Evolutionary conservation across 2,797 vertebrate species (phyloP).

Genomic region (Thalassophryne amazonica): DNA sequence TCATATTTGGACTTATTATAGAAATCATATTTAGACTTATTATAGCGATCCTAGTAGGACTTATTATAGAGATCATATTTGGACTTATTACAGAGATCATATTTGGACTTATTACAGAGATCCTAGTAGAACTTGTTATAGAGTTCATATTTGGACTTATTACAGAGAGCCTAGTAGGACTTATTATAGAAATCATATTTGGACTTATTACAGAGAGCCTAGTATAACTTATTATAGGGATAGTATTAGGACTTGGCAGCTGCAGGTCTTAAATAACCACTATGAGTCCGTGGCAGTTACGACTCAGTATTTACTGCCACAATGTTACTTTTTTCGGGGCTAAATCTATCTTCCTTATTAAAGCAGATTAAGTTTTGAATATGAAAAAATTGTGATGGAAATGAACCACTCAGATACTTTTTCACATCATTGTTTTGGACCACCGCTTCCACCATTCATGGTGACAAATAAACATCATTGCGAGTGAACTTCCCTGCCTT

Average conservation of each 20-base stretch:
- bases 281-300: slow-evolving; percentile 50
- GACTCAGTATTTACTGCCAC: slow-evolving; percentile 9
- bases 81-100: no score
- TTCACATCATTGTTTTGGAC: slow-evolving; percentile 20
- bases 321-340: slow-evolving; percentile 11
- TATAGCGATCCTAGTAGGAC: no score
- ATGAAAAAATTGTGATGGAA: slow-evolving; percentile 12
- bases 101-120: no score
- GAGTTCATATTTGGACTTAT: no score
- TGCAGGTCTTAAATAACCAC: slow-evolving; percentile 43
- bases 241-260: slow-evolving; percentile 47
- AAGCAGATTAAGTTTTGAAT: slow-evolving; percentile 7
- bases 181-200: no score
- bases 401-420: slow-evolving; percentile 11
- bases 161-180: no score
- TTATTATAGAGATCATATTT: no score
- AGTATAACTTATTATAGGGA: no score
- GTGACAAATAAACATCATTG: slow-evolving; percentile 46
- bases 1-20: no score
- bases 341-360: slow-evolving; percentile 45
- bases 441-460: slow-evolving; percentile 19
- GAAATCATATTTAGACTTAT: no score
- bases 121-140: no score
- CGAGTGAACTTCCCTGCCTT: slow-evolving; percentile 14
- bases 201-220: no score